phyloP scores from a whole-genome alignment of 2,113 vertebrate genomes.

The Garra rufa region DNA sequence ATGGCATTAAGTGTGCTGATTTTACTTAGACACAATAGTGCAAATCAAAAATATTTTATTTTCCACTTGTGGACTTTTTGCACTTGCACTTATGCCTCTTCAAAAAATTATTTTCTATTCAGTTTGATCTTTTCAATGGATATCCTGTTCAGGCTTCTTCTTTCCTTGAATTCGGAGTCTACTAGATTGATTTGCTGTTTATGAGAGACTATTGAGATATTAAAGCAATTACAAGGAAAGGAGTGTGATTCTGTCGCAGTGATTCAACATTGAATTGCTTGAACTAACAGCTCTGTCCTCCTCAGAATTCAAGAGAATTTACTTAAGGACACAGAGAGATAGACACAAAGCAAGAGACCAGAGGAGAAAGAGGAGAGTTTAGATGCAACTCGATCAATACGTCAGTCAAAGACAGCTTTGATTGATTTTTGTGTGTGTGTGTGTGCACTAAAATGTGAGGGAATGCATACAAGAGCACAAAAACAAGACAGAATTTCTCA shows the following conservation, averaged over 20 bases:
- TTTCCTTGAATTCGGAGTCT: background rate
- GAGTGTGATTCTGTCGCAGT: background rate
- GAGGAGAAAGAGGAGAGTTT: conserved; percentile 6
- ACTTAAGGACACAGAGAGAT: background rate
- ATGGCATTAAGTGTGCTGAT: background rate
- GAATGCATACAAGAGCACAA: background rate
- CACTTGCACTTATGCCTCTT: background rate
- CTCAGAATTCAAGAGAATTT: conserved; percentile 27
- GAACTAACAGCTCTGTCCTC: background rate
- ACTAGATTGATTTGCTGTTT: background rate
- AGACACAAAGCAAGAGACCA: background rate
- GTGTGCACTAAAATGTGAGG: conserved; percentile 12
- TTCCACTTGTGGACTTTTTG: background rate
- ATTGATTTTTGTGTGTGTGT: background rate
- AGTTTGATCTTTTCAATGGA: background rate
- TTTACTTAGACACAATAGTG: background rate
- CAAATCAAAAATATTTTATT: too few species aligned
- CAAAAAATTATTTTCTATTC: background rate
- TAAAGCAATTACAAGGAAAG: background rate
- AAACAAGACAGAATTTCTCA: conserved; percentile 5
- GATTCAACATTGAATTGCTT: background rate
- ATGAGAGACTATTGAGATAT: background rate
- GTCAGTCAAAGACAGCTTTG: conserved; percentile 27
- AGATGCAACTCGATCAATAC: conserved; percentile 25
- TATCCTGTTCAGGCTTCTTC: background rate